Conservation (phyloP, 2,888 invertebrate genomes). For the Nesidiocoris tenuis region DNA sequence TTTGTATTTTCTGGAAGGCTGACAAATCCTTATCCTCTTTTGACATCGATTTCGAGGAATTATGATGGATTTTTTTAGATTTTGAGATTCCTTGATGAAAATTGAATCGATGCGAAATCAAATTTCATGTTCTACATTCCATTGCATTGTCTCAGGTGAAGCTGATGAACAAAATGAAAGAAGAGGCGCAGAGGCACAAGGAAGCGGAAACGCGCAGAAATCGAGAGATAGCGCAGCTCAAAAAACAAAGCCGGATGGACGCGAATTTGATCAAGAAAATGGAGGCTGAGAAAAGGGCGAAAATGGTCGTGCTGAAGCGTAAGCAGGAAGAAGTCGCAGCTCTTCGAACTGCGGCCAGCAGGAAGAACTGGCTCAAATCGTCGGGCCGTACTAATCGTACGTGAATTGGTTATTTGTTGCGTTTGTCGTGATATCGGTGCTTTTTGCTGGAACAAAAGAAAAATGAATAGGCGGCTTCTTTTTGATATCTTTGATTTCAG, state of each 20-base stretch:
- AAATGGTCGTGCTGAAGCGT: slow-evolving; percentile 82
- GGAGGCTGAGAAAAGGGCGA: slow-evolving; percentile 84
- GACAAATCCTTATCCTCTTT: too few relatives aligned
- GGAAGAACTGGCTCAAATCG: slow-evolving; percentile 9
- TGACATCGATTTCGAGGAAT: too few relatives aligned
- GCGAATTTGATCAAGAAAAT: slow-evolving; percentile 83
- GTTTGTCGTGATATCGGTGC: too few relatives aligned
- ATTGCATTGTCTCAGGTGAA: slow-evolving; percentile 68
- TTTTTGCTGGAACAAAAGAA: too few relatives aligned
- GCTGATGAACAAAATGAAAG: slow-evolving; percentile 89
- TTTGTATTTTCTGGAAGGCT: too few relatives aligned
- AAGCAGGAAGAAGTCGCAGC: slow-evolving; percentile 88
- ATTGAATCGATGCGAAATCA: too few relatives aligned
- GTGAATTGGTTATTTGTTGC: too few relatives aligned
- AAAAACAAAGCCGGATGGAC: slow-evolving; percentile 84
- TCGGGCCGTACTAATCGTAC: not conserved
- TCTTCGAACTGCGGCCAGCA: slow-evolving; percentile 62
- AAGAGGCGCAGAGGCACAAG: slow-evolving; percentile 82
- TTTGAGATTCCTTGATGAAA: too few relatives aligned
- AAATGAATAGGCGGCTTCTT: too few relatives aligned
- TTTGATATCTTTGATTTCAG: too few relatives aligned
- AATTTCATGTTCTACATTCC: too few relatives aligned
- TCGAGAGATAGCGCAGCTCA: slow-evolving; percentile 85
- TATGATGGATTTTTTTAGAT: too few relatives aligned
- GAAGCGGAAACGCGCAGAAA: slow-evolving; percentile 75